Conservation (phyloP, 92 coral and sea anemone species). For the Ricordea florida region DNA sequence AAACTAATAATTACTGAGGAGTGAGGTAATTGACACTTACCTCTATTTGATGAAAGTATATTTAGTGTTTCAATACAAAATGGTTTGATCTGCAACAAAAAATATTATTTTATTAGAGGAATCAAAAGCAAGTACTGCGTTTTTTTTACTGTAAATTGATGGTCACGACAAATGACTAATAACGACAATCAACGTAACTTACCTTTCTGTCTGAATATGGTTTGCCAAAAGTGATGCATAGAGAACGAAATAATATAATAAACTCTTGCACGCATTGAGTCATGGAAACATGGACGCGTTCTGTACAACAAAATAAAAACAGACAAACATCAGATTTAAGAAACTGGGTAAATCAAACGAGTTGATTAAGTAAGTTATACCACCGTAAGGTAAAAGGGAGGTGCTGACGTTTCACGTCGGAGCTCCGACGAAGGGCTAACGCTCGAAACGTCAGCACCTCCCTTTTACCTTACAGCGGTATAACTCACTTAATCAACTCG, state of each 20-base stretch:
- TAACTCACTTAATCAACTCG: too few relatives aligned
- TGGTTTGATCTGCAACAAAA: conserved; percentile 54
- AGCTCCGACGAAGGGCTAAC: too few relatives aligned
- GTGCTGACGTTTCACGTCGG: too few relatives aligned
- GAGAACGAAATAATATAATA: conserved; percentile 75
- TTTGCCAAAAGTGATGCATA: conserved; percentile 85
- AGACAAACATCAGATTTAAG: too few relatives aligned
- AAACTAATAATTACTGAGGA: background rate
- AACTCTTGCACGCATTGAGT: conserved; percentile 74
- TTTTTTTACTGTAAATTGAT: too few relatives aligned
- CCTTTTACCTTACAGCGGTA: too few relatives aligned
- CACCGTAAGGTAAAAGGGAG: too few relatives aligned
- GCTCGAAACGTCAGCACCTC: too few relatives aligned
- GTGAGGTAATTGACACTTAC: background rate
- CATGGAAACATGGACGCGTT: conserved; percentile 78
- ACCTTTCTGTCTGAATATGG: conserved; percentile 86
- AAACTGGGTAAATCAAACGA: too few relatives aligned
- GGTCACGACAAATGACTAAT: too few relatives aligned
- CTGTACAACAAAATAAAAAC: conserved; percentile 31
- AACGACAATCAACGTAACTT: background rate
- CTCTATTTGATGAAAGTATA: conserved; percentile 17
- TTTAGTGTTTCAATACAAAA: conserved; percentile 50
- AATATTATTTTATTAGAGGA: background rate
- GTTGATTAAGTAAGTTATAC: too few relatives aligned
- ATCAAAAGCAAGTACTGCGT: too few relatives aligned